Evolutionary conservation across 2,113 vertebrate genomes (phyloP), one percentile per base, ranked within the genome.

Genomic region (Buteo buteo): DNA sequence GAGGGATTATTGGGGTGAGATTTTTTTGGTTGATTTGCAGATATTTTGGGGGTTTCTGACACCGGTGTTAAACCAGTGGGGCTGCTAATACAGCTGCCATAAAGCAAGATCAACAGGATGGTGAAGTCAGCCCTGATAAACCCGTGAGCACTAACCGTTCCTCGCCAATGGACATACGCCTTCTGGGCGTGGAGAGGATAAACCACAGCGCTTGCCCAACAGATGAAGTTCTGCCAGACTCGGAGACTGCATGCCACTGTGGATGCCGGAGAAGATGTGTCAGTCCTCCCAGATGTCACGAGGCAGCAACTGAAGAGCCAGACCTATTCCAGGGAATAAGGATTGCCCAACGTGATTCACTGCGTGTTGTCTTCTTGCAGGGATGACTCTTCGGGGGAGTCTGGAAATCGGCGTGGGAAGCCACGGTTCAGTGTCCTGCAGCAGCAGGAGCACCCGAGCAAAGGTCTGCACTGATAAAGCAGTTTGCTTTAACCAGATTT

Each of bases 121-220:
- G 62, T 83, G 84, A 82, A 80, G 93, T 72, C 93, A 94, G 25
- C 70, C 73, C 70, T 82, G 89, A 76, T 72, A 97, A 93, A 28
- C 57, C 40, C 40, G 15, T 5, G 26, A 89, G 47, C 61, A 6
- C 3, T 8, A 42, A 70, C 61, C 86, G 49, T 57, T 85, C 93
- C 78, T 82, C 49, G 20, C 2, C 31, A 8, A 4, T 36, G 58
- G 91, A 69, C 83, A 14, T 17, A 4, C 44, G 44, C 16, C 58
- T 49, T 28, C 38, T 87, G 92, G 96, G 95, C 0, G 95, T 94
- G 94, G 91, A 57, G 44, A 82, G 74, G 21, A 87, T 5, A 69
- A 96, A 47, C 96, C 96, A 50, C 96, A 50, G 12, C 11, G 0
- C 47, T 97, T 95, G 54, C 93, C 70, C 93, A 97, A 96, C 66